phyloP scores from a whole-genome alignment of 2,797 vertebrate genomes.

The Gorsachius magnificus region DNA sequence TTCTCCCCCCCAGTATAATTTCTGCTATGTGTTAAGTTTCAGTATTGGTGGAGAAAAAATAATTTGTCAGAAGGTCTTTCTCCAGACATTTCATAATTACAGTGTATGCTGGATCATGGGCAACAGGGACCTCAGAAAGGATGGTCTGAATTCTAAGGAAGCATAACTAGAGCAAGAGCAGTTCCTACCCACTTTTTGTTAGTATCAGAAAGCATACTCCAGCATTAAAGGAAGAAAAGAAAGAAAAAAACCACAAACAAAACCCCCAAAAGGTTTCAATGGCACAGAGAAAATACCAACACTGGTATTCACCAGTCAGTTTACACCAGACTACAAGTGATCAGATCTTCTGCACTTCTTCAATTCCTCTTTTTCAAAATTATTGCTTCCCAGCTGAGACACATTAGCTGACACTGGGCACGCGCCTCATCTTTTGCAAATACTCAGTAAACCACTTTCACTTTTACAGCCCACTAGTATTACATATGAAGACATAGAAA shows the following conservation, averaged over 20 bases:
- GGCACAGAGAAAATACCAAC: neutral
- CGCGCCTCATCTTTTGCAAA: neutral
- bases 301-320: neutral
- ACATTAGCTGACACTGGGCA: neutral
- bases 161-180: neutral
- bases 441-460: neutral
- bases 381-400: neutral
- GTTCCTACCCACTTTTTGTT: neutral
- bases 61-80: neutral
- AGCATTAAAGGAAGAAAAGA: neutral
- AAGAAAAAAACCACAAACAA: neutral
- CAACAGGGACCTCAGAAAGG: neutral
- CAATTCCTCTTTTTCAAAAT: neutral
- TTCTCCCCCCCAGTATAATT: neutral
- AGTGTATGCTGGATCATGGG: neutral
- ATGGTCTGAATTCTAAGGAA: neutral
- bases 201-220: neutral
- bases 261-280: neutral
- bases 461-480: neutral
- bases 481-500: neutral
- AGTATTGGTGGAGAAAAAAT: neutral
- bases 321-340: neutral
- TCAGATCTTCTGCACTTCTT: neutral
- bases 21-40: neutral
- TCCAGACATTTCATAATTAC: neutral